Conservation (phyloP, 2,113 vertebrate species). For the Illadopsis cleaveri region DNA sequence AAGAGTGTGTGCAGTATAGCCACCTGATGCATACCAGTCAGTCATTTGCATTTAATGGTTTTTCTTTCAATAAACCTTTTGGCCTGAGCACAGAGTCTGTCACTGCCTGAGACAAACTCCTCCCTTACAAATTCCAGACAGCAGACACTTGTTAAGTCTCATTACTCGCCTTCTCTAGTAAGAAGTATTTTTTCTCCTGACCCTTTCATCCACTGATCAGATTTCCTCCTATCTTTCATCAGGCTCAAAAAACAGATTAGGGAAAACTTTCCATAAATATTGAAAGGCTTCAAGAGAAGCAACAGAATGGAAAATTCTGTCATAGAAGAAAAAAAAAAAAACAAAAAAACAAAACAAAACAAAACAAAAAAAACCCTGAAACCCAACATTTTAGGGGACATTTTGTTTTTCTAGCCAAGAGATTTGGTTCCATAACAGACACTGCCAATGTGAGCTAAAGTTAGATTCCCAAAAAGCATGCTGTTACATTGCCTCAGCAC, state of each 20-base stretch:
- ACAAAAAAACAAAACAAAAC: no score
- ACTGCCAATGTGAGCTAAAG: not conserved
- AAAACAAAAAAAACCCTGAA: rapidly evolving
- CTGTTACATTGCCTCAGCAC: not conserved
- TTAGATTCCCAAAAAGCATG: not conserved
- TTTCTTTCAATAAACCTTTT: not conserved
- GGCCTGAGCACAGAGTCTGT: not conserved
- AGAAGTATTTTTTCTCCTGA: not conserved
- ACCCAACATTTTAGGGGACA: not conserved
- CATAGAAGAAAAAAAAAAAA: not conserved
- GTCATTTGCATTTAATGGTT: not conserved
- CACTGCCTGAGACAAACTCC: not conserved
- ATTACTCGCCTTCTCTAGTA: not conserved
- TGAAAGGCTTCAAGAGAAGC: not conserved
- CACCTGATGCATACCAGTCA: not conserved
- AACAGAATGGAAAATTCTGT: constrained; percentile 11
- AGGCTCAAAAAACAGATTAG: not conserved
- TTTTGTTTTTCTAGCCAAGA: not conserved
- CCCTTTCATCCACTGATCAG: not conserved
- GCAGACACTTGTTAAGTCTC: not conserved
- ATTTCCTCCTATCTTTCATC: constrained; percentile 8
- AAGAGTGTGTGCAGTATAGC: not conserved
- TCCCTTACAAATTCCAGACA: not conserved
- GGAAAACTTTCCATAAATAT: not conserved
- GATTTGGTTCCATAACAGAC: not conserved